These are phyloP conservation scores for Microcebus tavaratra DNA, from an alignment of 2,113 vertebrate species.

Conservation along the genomic window DNA sequence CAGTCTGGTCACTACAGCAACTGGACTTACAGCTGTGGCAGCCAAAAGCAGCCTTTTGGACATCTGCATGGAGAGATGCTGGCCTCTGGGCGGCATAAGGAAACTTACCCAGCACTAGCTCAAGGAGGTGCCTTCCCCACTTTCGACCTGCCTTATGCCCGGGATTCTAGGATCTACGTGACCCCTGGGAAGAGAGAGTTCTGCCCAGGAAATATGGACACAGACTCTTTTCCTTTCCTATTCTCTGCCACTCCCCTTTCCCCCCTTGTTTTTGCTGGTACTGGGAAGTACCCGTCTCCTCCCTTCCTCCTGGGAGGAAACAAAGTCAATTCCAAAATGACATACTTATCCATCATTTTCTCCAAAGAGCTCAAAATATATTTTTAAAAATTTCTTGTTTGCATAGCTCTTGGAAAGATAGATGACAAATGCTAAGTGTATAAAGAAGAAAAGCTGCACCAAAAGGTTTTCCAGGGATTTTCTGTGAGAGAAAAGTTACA, in stretches of 20 bases:
- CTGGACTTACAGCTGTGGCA: neutral
- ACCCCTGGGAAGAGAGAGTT: neutral
- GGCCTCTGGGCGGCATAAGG: neutral
- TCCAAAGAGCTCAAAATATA: neutral
- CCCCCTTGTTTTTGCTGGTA: neutral
- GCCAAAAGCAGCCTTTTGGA: neutral
- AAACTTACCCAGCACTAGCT: neutral
- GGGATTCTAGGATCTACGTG: neutral
- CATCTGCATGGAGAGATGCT: neutral
- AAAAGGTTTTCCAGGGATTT: neutral
- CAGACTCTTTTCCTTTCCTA: neutral
- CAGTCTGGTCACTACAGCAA: neutral
- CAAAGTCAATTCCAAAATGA: slow-evolving; percentile 37
- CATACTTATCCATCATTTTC: neutral
- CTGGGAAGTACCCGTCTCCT: neutral
- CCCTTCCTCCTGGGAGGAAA: slow-evolving; percentile 3
- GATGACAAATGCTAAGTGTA: slow-evolving; percentile 22
- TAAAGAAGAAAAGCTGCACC: neutral
- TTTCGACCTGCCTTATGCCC: neutral
- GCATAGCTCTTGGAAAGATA: neutral
- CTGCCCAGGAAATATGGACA: neutral
- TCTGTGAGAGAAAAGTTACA: neutral
- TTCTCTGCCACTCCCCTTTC: neutral
- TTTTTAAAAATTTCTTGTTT: neutral
- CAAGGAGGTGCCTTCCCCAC: neutral